Conservation (phyloP, 2,888 invertebrate genomes). For the Rhagium mordax region DNA sequence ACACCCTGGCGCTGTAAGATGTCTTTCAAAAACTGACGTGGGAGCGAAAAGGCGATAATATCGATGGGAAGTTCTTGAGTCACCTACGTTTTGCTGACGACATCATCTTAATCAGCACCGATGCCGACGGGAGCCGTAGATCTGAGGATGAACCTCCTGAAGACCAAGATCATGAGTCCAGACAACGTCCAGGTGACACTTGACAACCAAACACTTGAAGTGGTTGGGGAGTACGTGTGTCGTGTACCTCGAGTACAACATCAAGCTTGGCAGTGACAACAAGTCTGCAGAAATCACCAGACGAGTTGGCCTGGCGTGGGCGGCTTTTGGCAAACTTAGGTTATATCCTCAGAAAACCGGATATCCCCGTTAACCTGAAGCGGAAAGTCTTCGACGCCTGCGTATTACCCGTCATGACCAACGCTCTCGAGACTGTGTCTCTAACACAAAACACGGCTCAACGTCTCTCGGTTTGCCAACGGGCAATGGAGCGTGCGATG, state of each 20-base stretch:
- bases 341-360: constrained; percentile 21
- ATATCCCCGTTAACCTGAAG: constrained; percentile 18
- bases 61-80: constrained; percentile 12
- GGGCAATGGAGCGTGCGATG: neutral
- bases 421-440: neutral
- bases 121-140: neutral
- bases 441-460: constrained; percentile 1
- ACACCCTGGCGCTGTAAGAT: neutral
- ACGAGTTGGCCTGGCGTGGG: neutral
- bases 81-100: neutral
- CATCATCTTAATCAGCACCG: neutral
- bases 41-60: neutral
- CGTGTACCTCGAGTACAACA: neutral
- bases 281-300: neutral
- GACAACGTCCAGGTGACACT: neutral
- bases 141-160: neutral
- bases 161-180: neutral
- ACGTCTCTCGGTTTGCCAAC: neutral
- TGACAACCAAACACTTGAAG: neutral
- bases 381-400: neutral
- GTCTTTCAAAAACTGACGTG: neutral
- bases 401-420: neutral
- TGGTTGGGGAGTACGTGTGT: neutral
- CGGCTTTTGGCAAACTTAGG: constrained; percentile 28
- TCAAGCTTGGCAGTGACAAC: neutral